Evolutionary conservation across 2,113 vertebrate genomes (phyloP).

Genomic region (rat (Rattus norvegicus)): DNA sequence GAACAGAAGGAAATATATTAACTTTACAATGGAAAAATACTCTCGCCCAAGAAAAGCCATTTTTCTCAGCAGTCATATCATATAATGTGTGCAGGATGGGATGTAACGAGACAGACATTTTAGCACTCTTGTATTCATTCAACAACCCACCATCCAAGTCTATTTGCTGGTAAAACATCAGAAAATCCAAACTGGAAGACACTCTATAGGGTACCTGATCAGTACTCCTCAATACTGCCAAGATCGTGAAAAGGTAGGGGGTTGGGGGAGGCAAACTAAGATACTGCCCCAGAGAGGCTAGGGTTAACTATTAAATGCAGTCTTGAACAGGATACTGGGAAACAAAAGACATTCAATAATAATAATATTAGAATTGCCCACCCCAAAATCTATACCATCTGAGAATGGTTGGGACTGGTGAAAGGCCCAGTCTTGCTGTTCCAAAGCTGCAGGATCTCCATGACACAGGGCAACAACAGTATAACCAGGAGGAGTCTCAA

Average conservation of each 20-base stretch:
- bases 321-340: background rate
- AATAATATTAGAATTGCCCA: too few relatives aligned
- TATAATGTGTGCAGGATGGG: background rate
- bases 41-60: background rate
- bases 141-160: background rate
- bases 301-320: background rate
- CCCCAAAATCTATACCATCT: too few relatives aligned
- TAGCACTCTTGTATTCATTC: background rate
- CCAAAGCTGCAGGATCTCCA: too few relatives aligned
- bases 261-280: background rate
- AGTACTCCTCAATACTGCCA: background rate
- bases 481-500: too few relatives aligned
- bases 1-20: background rate
- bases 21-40: background rate
- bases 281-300: background rate
- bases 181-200: background rate
- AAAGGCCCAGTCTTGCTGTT: too few relatives aligned
- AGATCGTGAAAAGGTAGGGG: background rate
- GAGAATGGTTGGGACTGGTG: too few relatives aligned
- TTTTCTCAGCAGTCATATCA: background rate
- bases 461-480: too few relatives aligned
- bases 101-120: background rate
- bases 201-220: background rate
- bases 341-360: background rate
- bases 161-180: background rate